Evolutionary conservation across 2,797 vertebrate genomes (phyloP).

Genomic region (Sebastes alutus): DNA sequence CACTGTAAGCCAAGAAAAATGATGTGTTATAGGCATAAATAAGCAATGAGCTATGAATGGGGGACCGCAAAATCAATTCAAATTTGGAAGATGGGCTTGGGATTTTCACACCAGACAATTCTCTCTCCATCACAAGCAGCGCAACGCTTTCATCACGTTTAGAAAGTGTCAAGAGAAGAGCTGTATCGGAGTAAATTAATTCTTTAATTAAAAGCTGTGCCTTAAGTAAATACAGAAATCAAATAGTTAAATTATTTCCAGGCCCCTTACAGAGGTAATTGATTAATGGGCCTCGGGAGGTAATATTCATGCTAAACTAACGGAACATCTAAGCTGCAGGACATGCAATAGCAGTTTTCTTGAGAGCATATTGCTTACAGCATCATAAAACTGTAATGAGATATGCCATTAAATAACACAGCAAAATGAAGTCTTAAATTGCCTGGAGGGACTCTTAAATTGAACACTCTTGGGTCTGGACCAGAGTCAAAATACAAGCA

Average conservation of each 20-base stretch:
- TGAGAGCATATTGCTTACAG: slow-evolving; percentile 73
- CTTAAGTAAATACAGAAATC: slow-evolving; percentile 67
- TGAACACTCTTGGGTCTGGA: slow-evolving; percentile 62
- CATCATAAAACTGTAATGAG: slow-evolving; percentile 80
- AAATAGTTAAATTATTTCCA: slow-evolving; percentile 67
- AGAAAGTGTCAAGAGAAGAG: slow-evolving; percentile 37
- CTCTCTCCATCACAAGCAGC: slow-evolving; percentile 22
- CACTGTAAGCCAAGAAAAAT: background rate
- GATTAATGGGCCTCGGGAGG: slow-evolving; percentile 73
- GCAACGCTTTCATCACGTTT: slow-evolving; percentile 26
- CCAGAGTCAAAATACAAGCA: slow-evolving; percentile 59
- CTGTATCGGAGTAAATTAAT: slow-evolving; percentile 42
- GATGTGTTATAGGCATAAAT: slow-evolving; percentile 11
- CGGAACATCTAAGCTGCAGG: slow-evolving; percentile 68
- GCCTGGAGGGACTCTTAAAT: slow-evolving; percentile 70
- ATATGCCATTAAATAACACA: slow-evolving; percentile 77
- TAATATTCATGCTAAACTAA: slow-evolving; percentile 71
- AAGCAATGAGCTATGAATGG: slow-evolving; percentile 23
- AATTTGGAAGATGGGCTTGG: slow-evolving; percentile 11
- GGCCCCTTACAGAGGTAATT: slow-evolving; percentile 60
- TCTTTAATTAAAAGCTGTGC: slow-evolving; percentile 67
- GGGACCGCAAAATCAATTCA: slow-evolving; percentile 30
- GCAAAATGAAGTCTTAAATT: slow-evolving; percentile 75
- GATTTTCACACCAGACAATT: slow-evolving; percentile 4
- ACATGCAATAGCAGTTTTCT: slow-evolving; percentile 66